Base-by-base conservation (phyloP, 1,140 invertebrate genomes). In the Bilobella aurantiaca region DNA sequence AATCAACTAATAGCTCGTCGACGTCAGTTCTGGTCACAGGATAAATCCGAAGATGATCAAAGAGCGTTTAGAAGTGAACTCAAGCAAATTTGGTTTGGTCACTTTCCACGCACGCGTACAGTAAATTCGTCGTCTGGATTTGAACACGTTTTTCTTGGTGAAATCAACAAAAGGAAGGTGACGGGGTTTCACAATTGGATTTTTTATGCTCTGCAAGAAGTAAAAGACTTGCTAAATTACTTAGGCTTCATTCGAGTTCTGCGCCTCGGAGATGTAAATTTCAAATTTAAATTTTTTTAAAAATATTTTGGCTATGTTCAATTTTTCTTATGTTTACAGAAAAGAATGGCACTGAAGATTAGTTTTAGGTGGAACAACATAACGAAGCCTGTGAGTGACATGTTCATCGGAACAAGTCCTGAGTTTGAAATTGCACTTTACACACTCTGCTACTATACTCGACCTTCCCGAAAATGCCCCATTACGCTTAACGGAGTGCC, bases 381-480 rank as follows among this genome's bases (percentile, higher is more conserved):
- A 1, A 81, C 85, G 63, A 95, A 94, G 76, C 86, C 87, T 0
- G 85, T 88, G 0, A 86, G 86, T 28, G 83, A 84, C 1, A 82
- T 94, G 78, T 93, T 95, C 73, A 82, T 96, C 66, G 93, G 93
- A 27, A 93, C 90, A 56, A 93, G 90, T 66, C 93, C 93, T 0
- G 93, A 96, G 79, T 81, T 96, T 70, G 93, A 96, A 79, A 85
- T 96, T 76, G 88, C 91, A 16, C 78, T 93, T 0, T 96, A 94
- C 74, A 92, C 91, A 0, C 82, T 92, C 12, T 94, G 90, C 73
- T 92, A 88, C 75, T 78, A 89, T 12, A 77, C 86, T 1, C 80
- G 88, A 64, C 82, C 85, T 0, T 85, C 88, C 68, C 77, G 81
- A 65, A 79, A 82, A 21, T 93, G 90, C 70, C 85, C 85, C 2